A percentile compares a stretch with the other conserved stretches of the same genome.
These are phyloP conservation scores for Netelia melanura DNA, from an alignment of 2,888 invertebrate species.

Conservation along the genomic window DNA sequence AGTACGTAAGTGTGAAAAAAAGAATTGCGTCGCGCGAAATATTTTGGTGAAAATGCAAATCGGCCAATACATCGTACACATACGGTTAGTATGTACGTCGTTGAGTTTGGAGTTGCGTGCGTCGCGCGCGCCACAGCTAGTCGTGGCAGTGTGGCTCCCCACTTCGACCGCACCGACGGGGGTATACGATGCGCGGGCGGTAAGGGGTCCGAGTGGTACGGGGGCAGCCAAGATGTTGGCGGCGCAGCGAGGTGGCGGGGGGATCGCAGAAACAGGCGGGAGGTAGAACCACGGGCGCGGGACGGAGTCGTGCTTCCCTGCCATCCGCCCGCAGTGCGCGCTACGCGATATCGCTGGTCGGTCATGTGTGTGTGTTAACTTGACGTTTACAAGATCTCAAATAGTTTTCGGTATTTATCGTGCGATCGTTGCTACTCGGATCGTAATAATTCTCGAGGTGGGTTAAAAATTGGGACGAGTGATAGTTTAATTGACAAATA, in stretches of 20 bases:
- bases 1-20: too few species aligned
- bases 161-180: slow-evolving; percentile 50
- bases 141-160: slow-evolving; percentile 55
- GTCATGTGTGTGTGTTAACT: slow-evolving; percentile 81
- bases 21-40: neutral
- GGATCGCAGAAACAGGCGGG: slow-evolving; percentile 63
- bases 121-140: slow-evolving; percentile 60
- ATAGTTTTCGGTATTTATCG: slow-evolving; percentile 54
- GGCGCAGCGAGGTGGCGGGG: slow-evolving; percentile 46
- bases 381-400: slow-evolving; percentile 74
- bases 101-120: slow-evolving; percentile 61
- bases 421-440: slow-evolving; percentile 31
- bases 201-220: slow-evolving; percentile 45
- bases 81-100: slow-evolving; percentile 24
- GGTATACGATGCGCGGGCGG: slow-evolving; percentile 59
- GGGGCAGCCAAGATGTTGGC: slow-evolving; percentile 64
- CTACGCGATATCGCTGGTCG: slow-evolving; percentile 83
- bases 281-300: slow-evolving; percentile 73
- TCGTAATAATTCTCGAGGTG: slow-evolving; percentile 1
- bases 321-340: slow-evolving; percentile 83
- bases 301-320: slow-evolving; percentile 79
- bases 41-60: neutral
- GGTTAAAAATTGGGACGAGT: slow-evolving; percentile 1
- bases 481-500: slow-evolving; percentile 3
- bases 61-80: neutral